Percentiles rank a stretch among this genome's conserved stretches.
Conservation (phyloP, 2,113 vertebrate genomes). For the Lucifuga dentata region DNA sequence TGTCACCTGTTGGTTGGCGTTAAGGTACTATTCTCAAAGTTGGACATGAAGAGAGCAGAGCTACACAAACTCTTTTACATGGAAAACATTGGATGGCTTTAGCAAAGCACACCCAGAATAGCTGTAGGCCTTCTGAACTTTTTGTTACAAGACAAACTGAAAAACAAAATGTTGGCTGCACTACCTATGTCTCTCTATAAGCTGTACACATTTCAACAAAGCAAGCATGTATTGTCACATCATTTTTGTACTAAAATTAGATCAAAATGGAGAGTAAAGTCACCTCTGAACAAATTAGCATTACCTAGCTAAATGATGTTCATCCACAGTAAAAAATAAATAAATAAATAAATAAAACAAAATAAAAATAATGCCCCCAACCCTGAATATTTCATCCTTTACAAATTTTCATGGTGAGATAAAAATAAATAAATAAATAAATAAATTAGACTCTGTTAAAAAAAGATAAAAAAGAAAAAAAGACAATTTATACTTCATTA, state of each 20-base stretch:
- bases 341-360: no score
- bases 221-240: conserved; percentile 69
- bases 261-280: conserved; percentile 35
- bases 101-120: conserved; percentile 94
- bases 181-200: conserved; percentile 85
- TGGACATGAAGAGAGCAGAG: neutral
- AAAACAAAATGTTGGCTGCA: conserved; percentile 78
- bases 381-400: neutral
- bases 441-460: neutral
- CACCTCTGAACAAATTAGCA: conserved; percentile 46
- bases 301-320: neutral
- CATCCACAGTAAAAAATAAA: neutral
- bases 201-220: conserved; percentile 81
- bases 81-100: conserved; percentile 78
- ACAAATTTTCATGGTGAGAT: neutral
- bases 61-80: conserved; percentile 31
- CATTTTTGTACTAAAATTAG: conserved; percentile 69
- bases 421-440: no score
- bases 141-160: conserved; percentile 82
- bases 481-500: neutral
- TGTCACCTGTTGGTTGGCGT: conserved; percentile 78
- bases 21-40: conserved; percentile 86
- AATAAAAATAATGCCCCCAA: neutral
- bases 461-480: neutral
- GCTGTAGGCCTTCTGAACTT: conserved; percentile 78